phyloP scores from a whole-genome alignment of 2,888 invertebrate genomes.

The Dasysyrphus tricinctus region DNA sequence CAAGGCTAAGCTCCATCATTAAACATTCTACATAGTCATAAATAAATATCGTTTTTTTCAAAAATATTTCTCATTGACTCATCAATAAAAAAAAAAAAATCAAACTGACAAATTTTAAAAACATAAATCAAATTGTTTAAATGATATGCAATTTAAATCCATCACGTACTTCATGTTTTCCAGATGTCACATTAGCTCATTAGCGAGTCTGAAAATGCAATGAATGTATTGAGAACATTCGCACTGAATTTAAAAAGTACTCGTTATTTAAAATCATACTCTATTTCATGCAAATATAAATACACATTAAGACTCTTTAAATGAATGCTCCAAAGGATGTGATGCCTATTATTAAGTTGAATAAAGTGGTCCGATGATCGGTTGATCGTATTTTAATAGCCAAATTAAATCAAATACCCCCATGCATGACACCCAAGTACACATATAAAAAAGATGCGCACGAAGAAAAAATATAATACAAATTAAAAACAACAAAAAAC shows the following conservation, averaged over 20 bases:
- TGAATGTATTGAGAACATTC: conserved; percentile 62
- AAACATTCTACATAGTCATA: neutral
- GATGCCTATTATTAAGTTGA: conserved; percentile 56
- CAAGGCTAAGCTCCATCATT: neutral
- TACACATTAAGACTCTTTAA: conserved; percentile 2
- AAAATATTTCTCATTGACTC: conserved; percentile 41
- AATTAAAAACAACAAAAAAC: conserved; percentile 7
- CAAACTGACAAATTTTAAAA: conserved; percentile 4
- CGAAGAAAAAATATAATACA: neutral
- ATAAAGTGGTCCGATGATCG: conserved; percentile 59
- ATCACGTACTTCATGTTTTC: conserved; percentile 71
- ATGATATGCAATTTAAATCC: conserved; percentile 61
- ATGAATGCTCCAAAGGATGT: conserved; percentile 58
- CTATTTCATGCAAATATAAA: conserved; percentile 52
- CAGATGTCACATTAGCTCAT: conserved; percentile 70
- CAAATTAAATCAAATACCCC: conserved; percentile 59
- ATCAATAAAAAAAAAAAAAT: conserved; percentile 30
- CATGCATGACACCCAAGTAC: conserved; percentile 26
- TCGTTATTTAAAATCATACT: conserved; percentile 37
- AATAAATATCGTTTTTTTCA: neutral
- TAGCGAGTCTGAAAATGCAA: conserved; percentile 66
- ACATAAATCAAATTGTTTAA: conserved; percentile 56
- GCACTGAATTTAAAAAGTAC: conserved; percentile 49
- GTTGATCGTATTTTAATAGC: conserved; percentile 73
- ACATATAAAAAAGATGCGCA: conserved; percentile 14